Base-by-base conservation (phyloP, 2,888 invertebrate species). In the Caenorhabditis sinica region DNA sequence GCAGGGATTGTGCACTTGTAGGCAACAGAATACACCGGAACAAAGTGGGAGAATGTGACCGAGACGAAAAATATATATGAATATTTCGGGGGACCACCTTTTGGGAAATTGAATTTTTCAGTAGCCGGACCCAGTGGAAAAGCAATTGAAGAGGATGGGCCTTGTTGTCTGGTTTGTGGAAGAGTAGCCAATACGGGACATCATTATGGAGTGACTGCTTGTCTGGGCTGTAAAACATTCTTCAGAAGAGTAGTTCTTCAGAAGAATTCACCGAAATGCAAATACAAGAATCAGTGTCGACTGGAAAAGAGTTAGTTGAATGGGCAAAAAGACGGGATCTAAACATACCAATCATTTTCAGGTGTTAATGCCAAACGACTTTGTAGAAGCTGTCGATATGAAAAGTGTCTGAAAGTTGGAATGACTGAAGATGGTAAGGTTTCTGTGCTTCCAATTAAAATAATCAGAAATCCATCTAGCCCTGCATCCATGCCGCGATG, bases 171-270 rank as follows among this genome's bases (percentile, higher is more conserved):
- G 6, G 86, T 88, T 25, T 88, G 88, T 68, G 86, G 86, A 13
- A 75, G 88, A 53, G 66, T 80, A 13, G 83, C 87, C 20, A 88
- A 88, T 66, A 88, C 88, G 0, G 88, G 88, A 17, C 86, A 87
- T 30, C 88, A 88, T 68, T 88, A 88, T 65, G 87, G 87, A 58
- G 87, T 87, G 28, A 84, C 74, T 17, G 82, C 85, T n/a, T 88
- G 86, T 79, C 84, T 87, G 6, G 87, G 87, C 15, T 87, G 87
- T 60, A 87, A 87, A 30, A 86, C 87, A 8, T 87, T 87, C 72
- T 87, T 87, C 56, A 80, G 87, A 15, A 71, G 87, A 45, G 87
- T 87, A 4, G 87, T 88, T 9, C 51, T 88, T 45, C 86, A 87
- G 51, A 73, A 69, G 15, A 79, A 60, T 2, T 25, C 83, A 15